Conservation (phyloP, 2,797 vertebrate species). For the Xiphorhynchus erythropygius region DNA sequence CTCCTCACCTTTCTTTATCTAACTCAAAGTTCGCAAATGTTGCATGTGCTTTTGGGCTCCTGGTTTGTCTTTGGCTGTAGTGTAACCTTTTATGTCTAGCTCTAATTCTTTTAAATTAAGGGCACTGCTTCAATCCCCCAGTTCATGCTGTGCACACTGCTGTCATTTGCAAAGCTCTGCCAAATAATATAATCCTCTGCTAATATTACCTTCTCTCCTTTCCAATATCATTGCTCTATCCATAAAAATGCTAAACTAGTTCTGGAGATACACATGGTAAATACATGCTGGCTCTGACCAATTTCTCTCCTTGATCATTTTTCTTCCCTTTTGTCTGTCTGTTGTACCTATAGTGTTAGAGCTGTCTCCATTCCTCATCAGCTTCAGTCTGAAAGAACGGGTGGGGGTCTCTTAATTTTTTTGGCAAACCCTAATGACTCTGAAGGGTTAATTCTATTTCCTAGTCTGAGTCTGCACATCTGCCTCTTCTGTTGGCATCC, state of each 20-base stretch:
- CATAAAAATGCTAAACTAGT: neutral
- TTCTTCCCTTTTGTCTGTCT: neutral
- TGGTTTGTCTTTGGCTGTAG: neutral
- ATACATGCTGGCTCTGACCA: neutral
- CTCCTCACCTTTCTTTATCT: neutral
- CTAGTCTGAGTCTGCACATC: neutral
- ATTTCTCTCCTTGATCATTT: neutral
- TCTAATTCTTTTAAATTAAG: slow-evolving; percentile 9
- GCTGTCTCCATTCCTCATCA: neutral
- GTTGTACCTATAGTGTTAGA: neutral
- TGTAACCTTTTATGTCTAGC: neutral
- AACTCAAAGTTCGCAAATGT: neutral
- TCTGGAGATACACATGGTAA: neutral
- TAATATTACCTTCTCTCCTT: neutral
- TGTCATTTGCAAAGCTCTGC: neutral
- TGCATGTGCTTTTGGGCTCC: neutral
- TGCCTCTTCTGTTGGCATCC: neutral
- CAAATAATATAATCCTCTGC: neutral
- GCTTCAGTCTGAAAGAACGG: neutral
- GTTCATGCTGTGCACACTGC: neutral
- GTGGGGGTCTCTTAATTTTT: neutral
- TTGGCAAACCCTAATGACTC: neutral
- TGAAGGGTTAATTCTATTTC: neutral
- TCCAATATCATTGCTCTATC: neutral
- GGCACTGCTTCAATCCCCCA: neutral